These are phyloP conservation scores for Nothobranchius furzeri DNA, from an alignment of 2,113 vertebrate genomes.

Conservation along the genomic window DNA sequence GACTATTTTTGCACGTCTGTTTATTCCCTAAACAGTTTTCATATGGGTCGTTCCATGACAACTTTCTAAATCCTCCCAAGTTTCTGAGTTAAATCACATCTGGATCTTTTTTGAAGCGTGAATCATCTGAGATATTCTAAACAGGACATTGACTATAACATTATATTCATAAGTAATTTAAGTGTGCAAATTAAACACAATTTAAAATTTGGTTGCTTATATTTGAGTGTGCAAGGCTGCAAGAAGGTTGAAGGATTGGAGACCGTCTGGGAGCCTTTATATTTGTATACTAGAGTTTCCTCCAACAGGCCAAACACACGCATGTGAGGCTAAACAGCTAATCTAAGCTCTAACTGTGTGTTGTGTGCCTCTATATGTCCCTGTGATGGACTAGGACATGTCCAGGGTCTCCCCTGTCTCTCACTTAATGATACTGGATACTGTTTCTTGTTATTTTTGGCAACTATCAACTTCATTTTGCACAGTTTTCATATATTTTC, in stretches of 20 bases:
- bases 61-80: neutral
- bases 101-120: neutral
- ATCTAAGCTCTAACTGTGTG: neutral
- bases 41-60: neutral
- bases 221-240: too few species aligned
- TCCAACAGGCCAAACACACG: neutral
- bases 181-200: neutral
- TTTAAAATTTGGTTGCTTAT: too few species aligned
- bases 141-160: neutral
- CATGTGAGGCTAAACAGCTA: neutral
- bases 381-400: neutral
- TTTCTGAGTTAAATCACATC: neutral
- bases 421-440: neutral
- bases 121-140: neutral
- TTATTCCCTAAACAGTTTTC: constrained; percentile 35
- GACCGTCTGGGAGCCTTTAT: neutral
- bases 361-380: neutral
- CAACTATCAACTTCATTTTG: too few species aligned
- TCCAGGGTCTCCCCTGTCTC: neutral
- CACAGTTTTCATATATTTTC: too few species aligned
- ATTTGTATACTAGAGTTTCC: neutral
- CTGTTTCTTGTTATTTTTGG: too few species aligned
- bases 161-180: too few species aligned
- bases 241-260: too few species aligned
- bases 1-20: constrained; percentile 52